These are phyloP conservation scores for Colletes gigas DNA, from an alignment of 1,140 invertebrate genomes.

Conservation along the genomic window DNA sequence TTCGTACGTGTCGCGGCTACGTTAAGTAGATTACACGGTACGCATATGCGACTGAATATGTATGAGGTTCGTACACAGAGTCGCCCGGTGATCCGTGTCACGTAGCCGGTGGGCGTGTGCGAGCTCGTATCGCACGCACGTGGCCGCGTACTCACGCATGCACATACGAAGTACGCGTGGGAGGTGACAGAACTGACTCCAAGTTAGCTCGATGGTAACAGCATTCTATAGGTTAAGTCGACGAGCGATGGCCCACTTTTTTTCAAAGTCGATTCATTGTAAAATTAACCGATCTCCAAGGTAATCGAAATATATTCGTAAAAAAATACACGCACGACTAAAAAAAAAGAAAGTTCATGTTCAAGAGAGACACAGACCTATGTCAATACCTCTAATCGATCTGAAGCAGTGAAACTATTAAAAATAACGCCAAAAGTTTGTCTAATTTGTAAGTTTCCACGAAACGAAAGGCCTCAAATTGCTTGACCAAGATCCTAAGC, in stretches of 20 bases:
- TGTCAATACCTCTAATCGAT: too few relatives aligned
- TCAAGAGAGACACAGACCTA: too few relatives aligned
- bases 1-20: slow-evolving; percentile 8
- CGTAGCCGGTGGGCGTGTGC: slow-evolving; percentile 35
- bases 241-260: too few relatives aligned
- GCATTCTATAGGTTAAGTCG: too few relatives aligned
- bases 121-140: slow-evolving; percentile 40
- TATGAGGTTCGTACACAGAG: slow-evolving; percentile 3
- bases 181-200: background rate
- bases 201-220: background rate
- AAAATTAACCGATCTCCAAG: too few relatives aligned
- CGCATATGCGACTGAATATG: slow-evolving; percentile 35
- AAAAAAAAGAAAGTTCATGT: too few relatives aligned
- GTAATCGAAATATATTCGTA: too few relatives aligned
- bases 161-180: background rate
- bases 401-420: too few relatives aligned
- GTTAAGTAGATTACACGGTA: slow-evolving; percentile 37
- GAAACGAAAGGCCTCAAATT: background rate
- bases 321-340: too few relatives aligned
- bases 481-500: background rate
- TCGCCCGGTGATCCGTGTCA: slow-evolving; percentile 29
- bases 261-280: too few relatives aligned
- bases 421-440: too few relatives aligned
- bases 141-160: slow-evolving; percentile 15
- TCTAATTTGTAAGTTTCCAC: too few relatives aligned